Evolutionary conservation across 2,888 invertebrate species (phyloP).

Genomic region (Dasypolia templi): DNA sequence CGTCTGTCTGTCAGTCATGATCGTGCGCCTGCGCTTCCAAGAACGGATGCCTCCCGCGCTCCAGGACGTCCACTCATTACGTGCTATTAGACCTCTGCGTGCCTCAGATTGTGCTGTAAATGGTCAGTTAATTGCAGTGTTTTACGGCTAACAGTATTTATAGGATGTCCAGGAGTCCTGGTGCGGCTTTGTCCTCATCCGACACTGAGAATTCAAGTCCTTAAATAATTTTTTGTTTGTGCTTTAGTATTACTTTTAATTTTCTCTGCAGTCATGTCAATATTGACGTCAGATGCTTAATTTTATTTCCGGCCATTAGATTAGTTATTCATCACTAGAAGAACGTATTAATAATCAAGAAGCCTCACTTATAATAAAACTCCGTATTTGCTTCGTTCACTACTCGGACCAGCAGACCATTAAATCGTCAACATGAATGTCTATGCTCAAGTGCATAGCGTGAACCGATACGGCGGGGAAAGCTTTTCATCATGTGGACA

Average conservation of each 20-base stretch:
- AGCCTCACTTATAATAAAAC: conserved; percentile 45
- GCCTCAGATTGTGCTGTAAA: conserved; percentile 61
- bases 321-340: conserved; percentile 2
- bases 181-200: conserved; percentile 34
- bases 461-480: conserved; percentile 63
- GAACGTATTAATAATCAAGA: conserved; percentile 31
- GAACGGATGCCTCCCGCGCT: conserved; percentile 79
- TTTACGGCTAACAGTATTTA: conserved; percentile 50
- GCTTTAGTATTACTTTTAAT: not conserved
- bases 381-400: conserved; percentile 46
- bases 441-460: conserved; percentile 54
- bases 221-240: conserved; percentile 2
- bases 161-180: conserved; percentile 41
- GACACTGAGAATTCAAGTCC: conserved; percentile 4
- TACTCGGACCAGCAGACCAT: conserved; percentile 61
- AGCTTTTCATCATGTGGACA: conserved; percentile 64
- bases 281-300: not conserved
- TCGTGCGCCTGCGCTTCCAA: conserved; percentile 73
- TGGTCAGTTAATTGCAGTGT: conserved; percentile 62
- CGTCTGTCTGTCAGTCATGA: conserved; percentile 75
- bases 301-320: conserved; percentile 8
- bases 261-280: not conserved
- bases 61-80: conserved; percentile 75
- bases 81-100: conserved; percentile 70
- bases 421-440: conserved; percentile 62